Percentiles rank a stretch among this genome's conserved stretches.
phyloP scores from a whole-genome alignment of 2,888 invertebrate genomes.

The Elegia similella region DNA sequence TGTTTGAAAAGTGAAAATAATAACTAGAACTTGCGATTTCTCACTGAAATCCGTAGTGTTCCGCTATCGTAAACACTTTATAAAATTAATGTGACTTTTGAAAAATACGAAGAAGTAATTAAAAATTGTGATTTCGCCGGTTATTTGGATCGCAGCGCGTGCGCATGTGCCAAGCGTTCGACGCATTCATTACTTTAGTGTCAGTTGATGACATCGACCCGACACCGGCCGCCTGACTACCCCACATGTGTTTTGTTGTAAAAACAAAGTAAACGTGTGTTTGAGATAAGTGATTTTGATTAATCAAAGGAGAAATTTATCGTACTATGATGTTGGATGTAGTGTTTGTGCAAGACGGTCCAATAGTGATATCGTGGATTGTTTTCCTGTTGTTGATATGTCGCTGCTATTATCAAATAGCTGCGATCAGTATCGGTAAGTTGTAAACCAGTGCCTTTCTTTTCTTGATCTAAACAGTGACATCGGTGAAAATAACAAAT shows the following conservation, averaged over 20 bases:
- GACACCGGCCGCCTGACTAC: conserved; percentile 61
- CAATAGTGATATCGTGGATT: conserved; percentile 71
- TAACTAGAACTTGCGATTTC: neutral
- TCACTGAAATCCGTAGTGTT: neutral
- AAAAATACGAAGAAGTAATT: conserved; percentile 43
- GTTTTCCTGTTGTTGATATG: conserved; percentile 68
- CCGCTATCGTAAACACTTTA: neutral
- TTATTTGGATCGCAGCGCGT: conserved; percentile 57
- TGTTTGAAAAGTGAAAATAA: neutral
- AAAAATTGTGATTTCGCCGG: conserved; percentile 53
- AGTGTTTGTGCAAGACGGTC: conserved; percentile 64
- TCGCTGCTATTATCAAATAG: conserved; percentile 67
- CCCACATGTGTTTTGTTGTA: conserved; percentile 49
- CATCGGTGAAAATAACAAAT: too few species aligned
- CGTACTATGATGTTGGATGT: conserved; percentile 46
- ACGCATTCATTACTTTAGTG: conserved; percentile 71
- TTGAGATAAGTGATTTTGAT: neutral
- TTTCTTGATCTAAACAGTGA: too few species aligned
- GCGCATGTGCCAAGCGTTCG: conserved; percentile 68
- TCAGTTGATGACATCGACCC: conserved; percentile 71
- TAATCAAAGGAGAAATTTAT: neutral
- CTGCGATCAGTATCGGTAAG: conserved; percentile 49
- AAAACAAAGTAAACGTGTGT: conserved; percentile 9
- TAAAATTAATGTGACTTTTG: conserved; percentile 19
- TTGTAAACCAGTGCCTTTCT: conserved; percentile 12